Percentiles rank a stretch among this genome's conserved stretches.
Conservation (phyloP, 2,113 vertebrate species). For the Centropus unirufus region DNA sequence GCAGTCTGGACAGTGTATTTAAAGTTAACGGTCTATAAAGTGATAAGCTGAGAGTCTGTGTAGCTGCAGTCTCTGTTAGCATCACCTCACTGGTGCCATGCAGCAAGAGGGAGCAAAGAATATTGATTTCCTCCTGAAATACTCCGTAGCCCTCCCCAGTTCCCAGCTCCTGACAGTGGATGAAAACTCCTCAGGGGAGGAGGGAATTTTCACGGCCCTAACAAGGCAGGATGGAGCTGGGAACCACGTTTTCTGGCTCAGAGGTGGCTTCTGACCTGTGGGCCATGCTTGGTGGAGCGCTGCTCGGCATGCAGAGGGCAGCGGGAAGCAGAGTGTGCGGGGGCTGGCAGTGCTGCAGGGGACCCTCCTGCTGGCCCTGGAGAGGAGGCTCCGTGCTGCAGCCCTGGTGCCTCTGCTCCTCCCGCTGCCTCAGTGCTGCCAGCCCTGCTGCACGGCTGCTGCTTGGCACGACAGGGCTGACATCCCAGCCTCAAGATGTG, state of each 20-base stretch:
- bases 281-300: not conserved
- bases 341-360: not conserved
- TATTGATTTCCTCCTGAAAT: not conserved
- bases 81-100: not conserved
- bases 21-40: not conserved
- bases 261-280: not conserved
- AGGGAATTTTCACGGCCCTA: not conserved
- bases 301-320: rapidly evolving
- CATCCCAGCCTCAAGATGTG: not conserved
- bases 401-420: too few relatives aligned
- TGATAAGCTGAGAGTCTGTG: not conserved
- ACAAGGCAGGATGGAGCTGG: not conserved
- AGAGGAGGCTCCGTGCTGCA: not conserved
- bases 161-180: not conserved
- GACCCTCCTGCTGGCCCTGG: not conserved
- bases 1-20: not conserved
- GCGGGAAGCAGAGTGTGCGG: rapidly evolving
- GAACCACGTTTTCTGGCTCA: too few relatives aligned
- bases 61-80: not conserved
- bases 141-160: too few relatives aligned
- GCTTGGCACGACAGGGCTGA: not conserved
- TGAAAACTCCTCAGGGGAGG: too few relatives aligned
- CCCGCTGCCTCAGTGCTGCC: not conserved
- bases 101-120: not conserved
- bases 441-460: not conserved